Conservation (phyloP, 92 coral and sea anemone genomes). For the Blastomussa wellsi region DNA sequence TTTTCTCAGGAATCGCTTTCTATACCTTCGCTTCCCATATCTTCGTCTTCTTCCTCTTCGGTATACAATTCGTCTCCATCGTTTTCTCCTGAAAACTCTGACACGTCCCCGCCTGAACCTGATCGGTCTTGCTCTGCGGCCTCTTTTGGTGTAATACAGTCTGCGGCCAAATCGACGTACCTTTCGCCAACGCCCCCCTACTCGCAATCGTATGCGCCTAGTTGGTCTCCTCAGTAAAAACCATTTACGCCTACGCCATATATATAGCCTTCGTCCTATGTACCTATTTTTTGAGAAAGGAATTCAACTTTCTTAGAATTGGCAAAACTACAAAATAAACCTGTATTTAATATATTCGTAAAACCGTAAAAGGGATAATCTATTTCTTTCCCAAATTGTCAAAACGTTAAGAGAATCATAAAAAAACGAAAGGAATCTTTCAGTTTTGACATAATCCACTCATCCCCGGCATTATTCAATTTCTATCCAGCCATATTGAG, state of each 20-base stretch:
- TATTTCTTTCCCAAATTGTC: too few species aligned
- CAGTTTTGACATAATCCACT: too few species aligned
- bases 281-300: background rate
- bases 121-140: constrained; percentile 11
- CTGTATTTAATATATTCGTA: too few species aligned
- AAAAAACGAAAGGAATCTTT: too few species aligned
- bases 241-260: background rate
- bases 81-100: background rate
- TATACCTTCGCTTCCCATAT: background rate
- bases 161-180: background rate
- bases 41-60: constrained; percentile 17
- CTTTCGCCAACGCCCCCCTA: background rate
- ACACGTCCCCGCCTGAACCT: background rate
- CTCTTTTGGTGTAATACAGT: constrained; percentile 3
- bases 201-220: background rate
- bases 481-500: too few species aligned
- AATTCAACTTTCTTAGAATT: background rate
- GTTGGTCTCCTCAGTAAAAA: background rate
- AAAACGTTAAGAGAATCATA: too few species aligned
- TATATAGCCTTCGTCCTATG: background rate
- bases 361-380: too few species aligned
- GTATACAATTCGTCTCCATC: constrained; percentile 11
- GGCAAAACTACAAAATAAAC: background rate
- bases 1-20: background rate
- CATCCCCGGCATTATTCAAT: too few species aligned